Evolutionary conservation across 2,797 vertebrate species (phyloP).

Genomic region (Galago senegalensis): DNA sequence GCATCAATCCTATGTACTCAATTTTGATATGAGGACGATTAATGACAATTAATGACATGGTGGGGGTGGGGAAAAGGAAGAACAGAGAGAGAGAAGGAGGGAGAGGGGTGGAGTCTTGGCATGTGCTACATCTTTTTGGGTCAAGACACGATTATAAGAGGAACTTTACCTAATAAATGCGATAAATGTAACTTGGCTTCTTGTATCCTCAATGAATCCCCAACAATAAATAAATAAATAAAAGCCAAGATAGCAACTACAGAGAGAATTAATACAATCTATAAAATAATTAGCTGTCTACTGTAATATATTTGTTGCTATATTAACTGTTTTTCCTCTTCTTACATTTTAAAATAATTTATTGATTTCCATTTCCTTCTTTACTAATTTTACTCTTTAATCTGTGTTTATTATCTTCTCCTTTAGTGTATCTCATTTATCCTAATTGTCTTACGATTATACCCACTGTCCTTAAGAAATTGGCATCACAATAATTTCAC

Average conservation of each 20-base stretch:
- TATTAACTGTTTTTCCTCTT: neutral
- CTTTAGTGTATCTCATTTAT: neutral
- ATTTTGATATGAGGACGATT: too few relatives aligned
- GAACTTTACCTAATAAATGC: too few relatives aligned
- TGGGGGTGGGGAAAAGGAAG: too few relatives aligned
- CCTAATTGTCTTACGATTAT: neutral
- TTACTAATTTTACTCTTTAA: neutral
- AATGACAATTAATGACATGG: too few relatives aligned
- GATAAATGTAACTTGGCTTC: too few relatives aligned
- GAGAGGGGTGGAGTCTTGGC: too few relatives aligned
- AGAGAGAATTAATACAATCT: neutral
- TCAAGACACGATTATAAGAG: too few relatives aligned
- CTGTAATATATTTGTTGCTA: neutral
- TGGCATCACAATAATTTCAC: neutral
- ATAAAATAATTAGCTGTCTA: neutral
- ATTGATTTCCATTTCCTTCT: neutral
- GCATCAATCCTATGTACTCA: too few relatives aligned
- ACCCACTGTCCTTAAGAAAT: neutral
- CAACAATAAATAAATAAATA: too few relatives aligned
- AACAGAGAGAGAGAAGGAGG: too few relatives aligned
- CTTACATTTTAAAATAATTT: constrained; percentile 24
- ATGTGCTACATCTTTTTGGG: too few relatives aligned
- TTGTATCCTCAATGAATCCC: too few relatives aligned
- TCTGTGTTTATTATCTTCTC: neutral
- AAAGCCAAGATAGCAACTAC: neutral